Conservation (phyloP, 2,113 vertebrate species). For the Dissostichus mawsoni region DNA sequence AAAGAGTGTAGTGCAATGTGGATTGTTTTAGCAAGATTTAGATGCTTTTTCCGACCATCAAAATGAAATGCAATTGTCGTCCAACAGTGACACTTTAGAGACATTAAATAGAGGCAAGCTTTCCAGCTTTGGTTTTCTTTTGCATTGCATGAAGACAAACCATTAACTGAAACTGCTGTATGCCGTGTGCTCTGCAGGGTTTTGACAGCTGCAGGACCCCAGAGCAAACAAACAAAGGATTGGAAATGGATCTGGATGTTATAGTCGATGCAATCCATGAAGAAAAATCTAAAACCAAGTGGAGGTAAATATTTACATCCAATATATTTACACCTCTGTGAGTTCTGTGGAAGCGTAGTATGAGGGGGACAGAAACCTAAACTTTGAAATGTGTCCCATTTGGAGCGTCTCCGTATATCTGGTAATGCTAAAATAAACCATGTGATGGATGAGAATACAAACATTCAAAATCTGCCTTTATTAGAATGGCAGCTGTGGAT, state of each 20-base stretch:
- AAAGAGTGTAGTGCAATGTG: not conserved
- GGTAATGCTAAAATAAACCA: not conserved
- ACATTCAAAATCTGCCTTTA: slow-evolving; percentile 2
- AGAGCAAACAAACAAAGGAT: slow-evolving; percentile 44
- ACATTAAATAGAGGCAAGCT: slow-evolving; percentile 32
- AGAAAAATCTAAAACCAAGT: slow-evolving; percentile 4
- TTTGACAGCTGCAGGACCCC: slow-evolving; percentile 44
- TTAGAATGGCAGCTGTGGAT: slow-evolving; percentile 20
- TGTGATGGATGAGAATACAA: not conserved
- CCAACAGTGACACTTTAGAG: slow-evolving; percentile 40
- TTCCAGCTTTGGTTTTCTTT: slow-evolving; percentile 24
- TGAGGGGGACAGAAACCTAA: not conserved
- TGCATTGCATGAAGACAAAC: slow-evolving; percentile 50
- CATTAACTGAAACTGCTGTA: slow-evolving; percentile 55
- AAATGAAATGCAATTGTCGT: slow-evolving; percentile 35
- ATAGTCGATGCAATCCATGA: not conserved
- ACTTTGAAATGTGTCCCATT: not conserved
- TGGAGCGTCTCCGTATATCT: not conserved
- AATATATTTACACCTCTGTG: not conserved
- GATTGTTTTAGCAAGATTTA: too few relatives aligned
- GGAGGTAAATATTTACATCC: not conserved
- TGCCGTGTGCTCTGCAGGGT: slow-evolving; percentile 34
- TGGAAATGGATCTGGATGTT: slow-evolving; percentile 44
- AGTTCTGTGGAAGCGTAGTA: not conserved
- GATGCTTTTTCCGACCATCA: not conserved